Conservation (phyloP, 2,888 invertebrate species). For the Cylindroiulus punctatus region DNA sequence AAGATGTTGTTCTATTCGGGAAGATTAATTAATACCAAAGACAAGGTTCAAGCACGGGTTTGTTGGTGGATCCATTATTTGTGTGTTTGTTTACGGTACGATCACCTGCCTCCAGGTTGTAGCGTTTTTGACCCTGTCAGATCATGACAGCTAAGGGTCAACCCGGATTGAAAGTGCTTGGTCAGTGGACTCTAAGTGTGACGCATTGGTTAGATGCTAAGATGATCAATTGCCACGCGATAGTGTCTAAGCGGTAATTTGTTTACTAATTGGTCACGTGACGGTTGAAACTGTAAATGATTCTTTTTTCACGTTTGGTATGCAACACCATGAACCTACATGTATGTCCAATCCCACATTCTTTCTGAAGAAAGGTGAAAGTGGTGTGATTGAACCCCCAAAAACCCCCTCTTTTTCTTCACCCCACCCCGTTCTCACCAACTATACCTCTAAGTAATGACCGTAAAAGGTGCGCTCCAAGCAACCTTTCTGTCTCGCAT, state of each 20-base stretch:
- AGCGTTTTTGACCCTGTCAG: background rate
- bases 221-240: background rate
- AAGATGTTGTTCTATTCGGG: background rate
- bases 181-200: background rate
- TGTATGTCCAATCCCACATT: slow-evolving; percentile 10
- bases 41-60: background rate
- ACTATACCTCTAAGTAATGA: background rate
- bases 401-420: background rate
- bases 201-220: background rate
- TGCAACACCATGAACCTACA: slow-evolving; percentile 9
- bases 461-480: background rate
- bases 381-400: background rate
- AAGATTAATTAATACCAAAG: background rate
- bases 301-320: background rate
- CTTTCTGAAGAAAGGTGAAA: background rate
- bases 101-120: background rate
- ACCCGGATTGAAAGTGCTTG: background rate
- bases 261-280: background rate
- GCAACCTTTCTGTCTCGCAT: background rate
- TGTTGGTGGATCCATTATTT: background rate
- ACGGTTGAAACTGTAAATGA: background rate
- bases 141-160: background rate
- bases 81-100: background rate
- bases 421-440: background rate
- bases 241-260: background rate